These are phyloP conservation scores for Caenorhabditis sp. DNA, from an alignment of 2,888 invertebrate species.

Conservation along the genomic window DNA sequence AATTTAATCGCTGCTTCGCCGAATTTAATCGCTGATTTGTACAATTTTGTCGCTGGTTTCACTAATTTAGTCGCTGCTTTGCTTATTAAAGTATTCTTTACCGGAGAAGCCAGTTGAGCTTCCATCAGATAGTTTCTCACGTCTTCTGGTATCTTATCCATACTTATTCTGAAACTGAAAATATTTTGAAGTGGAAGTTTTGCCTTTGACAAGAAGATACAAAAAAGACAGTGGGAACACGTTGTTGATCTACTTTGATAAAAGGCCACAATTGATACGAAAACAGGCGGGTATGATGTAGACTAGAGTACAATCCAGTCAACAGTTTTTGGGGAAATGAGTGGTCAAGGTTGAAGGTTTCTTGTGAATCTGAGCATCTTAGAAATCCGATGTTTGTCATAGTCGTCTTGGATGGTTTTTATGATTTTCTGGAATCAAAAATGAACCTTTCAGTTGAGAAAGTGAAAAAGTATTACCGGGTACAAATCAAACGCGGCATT, in stretches of 20 bases:
- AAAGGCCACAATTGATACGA: neutral
- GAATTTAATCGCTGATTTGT: no score
- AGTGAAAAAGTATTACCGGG: neutral
- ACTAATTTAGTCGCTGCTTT: no score
- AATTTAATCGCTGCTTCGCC: no score
- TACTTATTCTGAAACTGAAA: no score
- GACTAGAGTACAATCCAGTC: neutral
- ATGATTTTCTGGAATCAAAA: constrained; percentile 36
- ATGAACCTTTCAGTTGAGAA: neutral
- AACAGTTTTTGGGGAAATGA: neutral
- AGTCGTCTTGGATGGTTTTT: constrained; percentile 39
- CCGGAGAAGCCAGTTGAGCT: constrained; percentile 49
- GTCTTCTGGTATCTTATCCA: constrained; percentile 55
- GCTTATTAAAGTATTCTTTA: no score
- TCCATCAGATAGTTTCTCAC: constrained; percentile 57
- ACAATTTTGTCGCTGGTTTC: no score
- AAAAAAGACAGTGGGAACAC: neutral
- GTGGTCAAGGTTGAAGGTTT: no score
- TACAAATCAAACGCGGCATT: constrained; percentile 63
- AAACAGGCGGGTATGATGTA: neutral
- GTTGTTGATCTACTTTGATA: neutral
- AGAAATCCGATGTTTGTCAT: constrained; percentile 4
- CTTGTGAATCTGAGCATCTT: no score
- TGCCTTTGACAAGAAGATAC: neutral
- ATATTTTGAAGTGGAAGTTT: no score